Evolutionary conservation across 2,113 vertebrate genomes (phyloP).

Genomic region (Halcyon senegalensis): DNA sequence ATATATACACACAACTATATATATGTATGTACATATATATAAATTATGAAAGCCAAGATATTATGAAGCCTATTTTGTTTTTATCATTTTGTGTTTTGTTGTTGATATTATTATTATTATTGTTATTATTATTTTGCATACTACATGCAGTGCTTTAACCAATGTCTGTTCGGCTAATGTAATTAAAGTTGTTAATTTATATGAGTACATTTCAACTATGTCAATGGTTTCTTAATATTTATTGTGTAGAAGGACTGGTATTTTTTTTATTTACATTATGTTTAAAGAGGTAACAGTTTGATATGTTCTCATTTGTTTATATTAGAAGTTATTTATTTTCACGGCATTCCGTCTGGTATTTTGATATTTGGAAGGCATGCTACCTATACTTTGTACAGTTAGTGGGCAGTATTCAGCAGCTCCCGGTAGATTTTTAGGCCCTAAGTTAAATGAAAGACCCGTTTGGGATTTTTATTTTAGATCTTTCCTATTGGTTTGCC

Average conservation of each 20-base stretch:
- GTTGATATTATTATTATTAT: constrained; percentile 77
- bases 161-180: constrained; percentile 85
- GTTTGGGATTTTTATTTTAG: constrained; percentile 73
- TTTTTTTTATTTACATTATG: constrained; percentile 88
- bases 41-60: constrained; percentile 82
- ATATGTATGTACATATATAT: constrained; percentile 77
- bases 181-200: constrained; percentile 91
- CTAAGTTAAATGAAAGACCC: constrained; percentile 79
- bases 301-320: constrained; percentile 88
- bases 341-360: constrained; percentile 84
- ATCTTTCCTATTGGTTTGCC: constrained; percentile 72
- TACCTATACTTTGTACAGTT: constrained; percentile 86
- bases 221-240: constrained; percentile 90
- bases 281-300: constrained; percentile 88
- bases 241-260: constrained; percentile 88
- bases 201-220: constrained; percentile 89
- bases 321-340: constrained; percentile 90
- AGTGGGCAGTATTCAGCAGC: constrained; percentile 84
- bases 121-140: constrained; percentile 78
- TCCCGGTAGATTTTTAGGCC: constrained; percentile 81
- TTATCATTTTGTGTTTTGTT: constrained; percentile 77
- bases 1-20: constrained; percentile 76
- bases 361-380: constrained; percentile 86
- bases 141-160: constrained; percentile 85
- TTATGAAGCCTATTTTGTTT: constrained; percentile 82